Evolutionary conservation across 2,797 vertebrate genomes (phyloP).

Genomic region (Caiman crocodilus): DNA sequence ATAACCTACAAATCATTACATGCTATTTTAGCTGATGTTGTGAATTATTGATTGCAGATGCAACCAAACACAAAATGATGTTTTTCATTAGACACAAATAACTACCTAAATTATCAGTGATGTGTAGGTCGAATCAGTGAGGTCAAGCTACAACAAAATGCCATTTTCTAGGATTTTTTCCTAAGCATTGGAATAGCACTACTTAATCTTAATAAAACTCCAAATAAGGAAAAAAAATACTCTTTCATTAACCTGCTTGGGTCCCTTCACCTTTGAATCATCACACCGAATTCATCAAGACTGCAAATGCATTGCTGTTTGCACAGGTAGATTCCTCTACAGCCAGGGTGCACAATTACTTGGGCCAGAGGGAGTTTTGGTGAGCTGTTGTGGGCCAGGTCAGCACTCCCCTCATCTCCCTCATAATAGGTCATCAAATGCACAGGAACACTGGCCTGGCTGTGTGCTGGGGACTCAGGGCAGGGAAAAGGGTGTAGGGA

Average conservation of each 20-base stretch:
- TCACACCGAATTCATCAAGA: not conserved
- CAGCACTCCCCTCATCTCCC: too few species aligned
- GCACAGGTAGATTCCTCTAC: not conserved
- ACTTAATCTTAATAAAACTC: not conserved
- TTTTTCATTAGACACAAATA: not conserved
- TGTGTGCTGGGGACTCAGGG: too few species aligned
- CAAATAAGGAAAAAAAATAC: not conserved
- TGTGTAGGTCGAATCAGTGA: not conserved
- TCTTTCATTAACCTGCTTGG: not conserved
- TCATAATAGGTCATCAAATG: too few species aligned
- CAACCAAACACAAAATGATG: not conserved
- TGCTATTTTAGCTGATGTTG: not conserved
- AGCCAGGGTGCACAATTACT: not conserved
- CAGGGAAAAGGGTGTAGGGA: too few species aligned
- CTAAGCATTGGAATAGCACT: not conserved
- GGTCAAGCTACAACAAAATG: not conserved
- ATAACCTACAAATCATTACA: not conserved
- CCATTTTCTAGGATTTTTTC: not conserved
- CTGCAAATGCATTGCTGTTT: not conserved
- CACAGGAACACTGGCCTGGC: too few species aligned
- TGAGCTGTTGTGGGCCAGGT: too few species aligned
- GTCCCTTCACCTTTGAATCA: not conserved
- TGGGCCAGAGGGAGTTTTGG: not conserved
- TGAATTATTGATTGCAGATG: not conserved
- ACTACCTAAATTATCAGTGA: not conserved